Percentiles rank a stretch among this genome's conserved stretches.
phyloP scores from a whole-genome alignment of 1,140 invertebrate species.

The Drosophila sproati region DNA sequence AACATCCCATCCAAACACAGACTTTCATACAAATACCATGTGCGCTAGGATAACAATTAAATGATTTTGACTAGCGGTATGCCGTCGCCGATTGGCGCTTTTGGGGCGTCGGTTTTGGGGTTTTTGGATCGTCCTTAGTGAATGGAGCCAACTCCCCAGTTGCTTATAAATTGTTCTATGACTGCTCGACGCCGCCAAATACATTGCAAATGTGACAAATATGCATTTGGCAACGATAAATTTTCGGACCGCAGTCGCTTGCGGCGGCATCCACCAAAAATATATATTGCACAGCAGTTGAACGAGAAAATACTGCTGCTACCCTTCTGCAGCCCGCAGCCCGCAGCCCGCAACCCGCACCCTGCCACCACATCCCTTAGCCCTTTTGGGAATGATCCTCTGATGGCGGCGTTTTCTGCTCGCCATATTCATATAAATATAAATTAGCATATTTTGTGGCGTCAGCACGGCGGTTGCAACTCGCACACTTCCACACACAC shows the following conservation, averaged over 20 bases:
- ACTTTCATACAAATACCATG: too few relatives aligned
- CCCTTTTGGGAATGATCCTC: constrained; percentile 50
- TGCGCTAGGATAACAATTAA: constrained; percentile 3
- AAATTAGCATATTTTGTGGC: constrained; percentile 82
- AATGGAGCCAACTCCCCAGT: constrained; percentile 56
- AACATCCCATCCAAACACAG: too few relatives aligned
- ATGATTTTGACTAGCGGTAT: constrained; percentile 1
- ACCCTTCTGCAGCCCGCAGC: not conserved
- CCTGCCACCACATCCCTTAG: not conserved
- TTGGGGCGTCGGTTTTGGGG: constrained; percentile 1
- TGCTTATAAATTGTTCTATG: constrained; percentile 80
- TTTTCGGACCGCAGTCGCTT: constrained; percentile 74
- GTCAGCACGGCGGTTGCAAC: constrained; percentile 67
- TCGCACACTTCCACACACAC: constrained; percentile 17
- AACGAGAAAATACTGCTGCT: not conserved
- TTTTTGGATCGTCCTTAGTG: constrained; percentile 34
- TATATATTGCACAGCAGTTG: constrained; percentile 56
- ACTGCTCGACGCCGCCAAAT: constrained; percentile 64
- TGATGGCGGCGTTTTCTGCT: not conserved
- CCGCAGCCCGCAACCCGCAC: not conserved
- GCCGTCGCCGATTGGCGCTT: not conserved
- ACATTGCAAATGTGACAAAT: constrained; percentile 82
- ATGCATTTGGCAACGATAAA: constrained; percentile 81
- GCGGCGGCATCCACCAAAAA: constrained; percentile 65
- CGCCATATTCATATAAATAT: constrained; percentile 75